Percentiles rank a stretch among this genome's conserved stretches.
Conservation (phyloP, 2,797 vertebrate species). For the Acrossocheilus fasciatus region DNA sequence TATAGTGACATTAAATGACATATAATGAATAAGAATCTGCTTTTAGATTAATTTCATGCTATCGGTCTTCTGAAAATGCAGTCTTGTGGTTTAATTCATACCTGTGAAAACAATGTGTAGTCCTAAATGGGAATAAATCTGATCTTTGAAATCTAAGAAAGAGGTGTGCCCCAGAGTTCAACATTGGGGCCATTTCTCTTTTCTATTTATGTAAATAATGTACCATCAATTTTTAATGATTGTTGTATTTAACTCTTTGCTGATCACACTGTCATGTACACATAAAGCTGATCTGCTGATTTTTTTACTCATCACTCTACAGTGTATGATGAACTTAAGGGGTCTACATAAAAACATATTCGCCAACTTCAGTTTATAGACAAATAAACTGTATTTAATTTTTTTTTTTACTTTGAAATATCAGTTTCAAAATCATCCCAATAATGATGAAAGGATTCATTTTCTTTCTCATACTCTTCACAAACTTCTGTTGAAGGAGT, state of each 20-base stretch:
- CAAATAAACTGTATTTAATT: too few species aligned
- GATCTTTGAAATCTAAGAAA: neutral
- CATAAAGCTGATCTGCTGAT: neutral
- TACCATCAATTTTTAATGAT: neutral
- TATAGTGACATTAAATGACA: neutral
- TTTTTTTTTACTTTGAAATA: too few species aligned
- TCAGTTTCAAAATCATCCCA: too few species aligned
- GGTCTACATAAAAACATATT: neutral
- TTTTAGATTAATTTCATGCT: neutral
- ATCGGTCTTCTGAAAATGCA: neutral
- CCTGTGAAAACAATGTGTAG: neutral
- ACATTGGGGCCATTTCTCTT: neutral
- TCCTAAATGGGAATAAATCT: neutral
- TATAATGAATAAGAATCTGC: too few species aligned
- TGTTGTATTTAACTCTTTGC: neutral
- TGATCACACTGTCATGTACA: neutral
- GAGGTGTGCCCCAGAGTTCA: neutral
- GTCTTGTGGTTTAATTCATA: neutral
- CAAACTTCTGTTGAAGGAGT: too few species aligned
- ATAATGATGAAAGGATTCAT: too few species aligned
- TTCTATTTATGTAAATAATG: neutral
- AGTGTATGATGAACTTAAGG: neutral
- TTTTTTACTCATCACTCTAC: neutral
- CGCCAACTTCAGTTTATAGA: neutral
- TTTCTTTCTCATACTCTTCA: too few species aligned